Percentiles rank a stretch among this genome's conserved stretches.
Evolutionary conservation across 2,888 invertebrate species (phyloP).

Genomic region (Syrista parreyssii): DNA sequence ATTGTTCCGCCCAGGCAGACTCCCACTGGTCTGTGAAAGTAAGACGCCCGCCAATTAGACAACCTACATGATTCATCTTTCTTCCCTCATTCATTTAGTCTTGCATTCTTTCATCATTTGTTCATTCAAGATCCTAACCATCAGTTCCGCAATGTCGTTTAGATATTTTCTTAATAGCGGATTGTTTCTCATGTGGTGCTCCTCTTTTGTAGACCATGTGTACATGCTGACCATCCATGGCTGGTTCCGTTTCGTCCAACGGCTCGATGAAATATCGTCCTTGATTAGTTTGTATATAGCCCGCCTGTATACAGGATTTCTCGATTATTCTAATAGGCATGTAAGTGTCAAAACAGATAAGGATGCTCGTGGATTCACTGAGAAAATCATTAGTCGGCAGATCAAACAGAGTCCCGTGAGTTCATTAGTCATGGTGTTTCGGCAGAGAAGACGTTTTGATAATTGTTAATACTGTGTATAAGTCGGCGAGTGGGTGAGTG

Average conservation of each 20-base stretch:
- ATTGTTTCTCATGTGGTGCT: slow-evolving; percentile 35
- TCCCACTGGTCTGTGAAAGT: slow-evolving; percentile 50
- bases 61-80: not conserved
- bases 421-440: not conserved
- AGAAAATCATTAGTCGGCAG: not conserved
- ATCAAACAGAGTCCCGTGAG: not conserved
- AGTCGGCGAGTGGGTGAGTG: not conserved
- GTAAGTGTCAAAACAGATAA: not conserved
- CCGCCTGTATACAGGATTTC: slow-evolving; percentile 62
- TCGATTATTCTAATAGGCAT: not conserved
- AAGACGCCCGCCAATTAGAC: not conserved
- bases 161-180: slow-evolving; percentile 12
- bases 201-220: slow-evolving; percentile 68
- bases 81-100: not conserved
- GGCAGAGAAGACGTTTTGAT: not conserved
- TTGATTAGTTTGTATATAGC: slow-evolving; percentile 68
- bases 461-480: not conserved
- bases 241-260: slow-evolving; percentile 66
- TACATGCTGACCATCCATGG: slow-evolving; percentile 68
- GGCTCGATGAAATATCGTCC: slow-evolving; percentile 73
- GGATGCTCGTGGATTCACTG: not conserved
- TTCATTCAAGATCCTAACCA: slow-evolving; percentile 35
- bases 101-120: not conserved
- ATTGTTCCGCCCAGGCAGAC: slow-evolving; percentile 61
- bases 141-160: slow-evolving; percentile 45